Base-by-base conservation (phyloP, 1,140 invertebrate species). In the Bombus turneri region DNA sequence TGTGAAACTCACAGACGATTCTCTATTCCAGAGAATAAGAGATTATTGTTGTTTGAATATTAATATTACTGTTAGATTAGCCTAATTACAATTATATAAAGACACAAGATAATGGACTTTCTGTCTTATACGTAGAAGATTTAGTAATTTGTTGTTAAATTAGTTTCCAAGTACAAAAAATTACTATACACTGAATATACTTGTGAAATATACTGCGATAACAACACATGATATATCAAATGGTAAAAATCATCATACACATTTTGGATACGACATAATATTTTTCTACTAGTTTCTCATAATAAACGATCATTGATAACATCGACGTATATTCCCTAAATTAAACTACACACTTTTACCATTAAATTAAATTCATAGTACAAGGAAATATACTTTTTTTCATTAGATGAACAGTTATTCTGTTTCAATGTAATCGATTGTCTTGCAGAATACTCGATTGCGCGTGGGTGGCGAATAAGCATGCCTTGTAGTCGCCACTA, bases 381-480 rank as follows among this genome's bases (percentile, higher is more conserved):
- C 25, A 37, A 12, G 2, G 59, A 78, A 31, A 78, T 25, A 3
- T 31, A 4, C 0, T 22, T 75, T 72, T n/a, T 13, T 41, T 31
- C 3, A 41, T 62, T 28, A n/a, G 39, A 4, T 31, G 39, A 79
- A 13, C 57, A 31, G 31, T 62, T 31, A 13, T 34, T n/a, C 9
- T 22, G 41, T 41, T 34, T 31, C 57, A 5, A 18, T 39, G 34
- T 3, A 3, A 28, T 28, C 22, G 39, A 72, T 64, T 12, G 31
- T 64, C 76, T 72, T 31, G 76, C 28, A 85, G 28, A 53, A 73
- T 80, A 47, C 13, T 62, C n/a, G 25, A n/a, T 84, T 39, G n/a
- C 53, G 41, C 68, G 77, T 85, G 53, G 83, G 83, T 31, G 57
- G 53, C 9, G 15, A 43, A 71, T 59, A 69, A 84, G 71, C 66